A percentile compares a stretch with the other conserved stretches of the same genome.
Conservation (phyloP, 2,797 vertebrate genomes). For the Pelodytes ibericus region DNA sequence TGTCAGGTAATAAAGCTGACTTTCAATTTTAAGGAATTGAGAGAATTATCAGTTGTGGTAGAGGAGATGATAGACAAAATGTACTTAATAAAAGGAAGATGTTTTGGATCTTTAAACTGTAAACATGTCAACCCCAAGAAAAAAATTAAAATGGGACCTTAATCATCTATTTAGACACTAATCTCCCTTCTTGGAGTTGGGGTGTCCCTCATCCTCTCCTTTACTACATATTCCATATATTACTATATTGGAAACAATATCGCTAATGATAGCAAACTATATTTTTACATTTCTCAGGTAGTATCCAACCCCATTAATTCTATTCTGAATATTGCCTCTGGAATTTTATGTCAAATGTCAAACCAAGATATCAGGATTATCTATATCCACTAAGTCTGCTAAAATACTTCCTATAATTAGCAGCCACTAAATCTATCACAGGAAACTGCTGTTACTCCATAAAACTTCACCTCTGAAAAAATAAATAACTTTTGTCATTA, state of each 20-base stretch:
- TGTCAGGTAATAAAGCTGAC: no score
- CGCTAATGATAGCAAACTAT: conserved; percentile 22
- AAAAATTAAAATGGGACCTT: no score
- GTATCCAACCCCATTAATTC: conserved; percentile 47
- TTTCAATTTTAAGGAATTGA: no score
- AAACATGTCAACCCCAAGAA: no score
- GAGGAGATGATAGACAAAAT: no score
- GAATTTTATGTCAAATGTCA: conserved; percentile 48
- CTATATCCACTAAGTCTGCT: conserved; percentile 25
- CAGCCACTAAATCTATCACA: background rate
- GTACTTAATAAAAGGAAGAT: no score
- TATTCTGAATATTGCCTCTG: conserved; percentile 41
- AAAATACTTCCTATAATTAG: conserved; percentile 26
- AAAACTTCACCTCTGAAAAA: background rate
- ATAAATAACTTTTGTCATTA: background rate
- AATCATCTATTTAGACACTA: no score
- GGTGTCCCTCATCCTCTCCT: no score
- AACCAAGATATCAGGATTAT: conserved; percentile 13
- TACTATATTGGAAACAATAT: conserved; percentile 25
- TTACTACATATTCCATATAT: no score
- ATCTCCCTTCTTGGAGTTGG: no score
- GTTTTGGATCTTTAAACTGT: no score
- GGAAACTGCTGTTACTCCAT: background rate
- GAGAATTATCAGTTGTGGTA: no score
- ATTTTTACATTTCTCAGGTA: conserved; percentile 41